These are phyloP conservation scores for Chrysochloris asiatica DNA, from an alignment of 2,113 vertebrate genomes.

Conservation along the genomic window DNA sequence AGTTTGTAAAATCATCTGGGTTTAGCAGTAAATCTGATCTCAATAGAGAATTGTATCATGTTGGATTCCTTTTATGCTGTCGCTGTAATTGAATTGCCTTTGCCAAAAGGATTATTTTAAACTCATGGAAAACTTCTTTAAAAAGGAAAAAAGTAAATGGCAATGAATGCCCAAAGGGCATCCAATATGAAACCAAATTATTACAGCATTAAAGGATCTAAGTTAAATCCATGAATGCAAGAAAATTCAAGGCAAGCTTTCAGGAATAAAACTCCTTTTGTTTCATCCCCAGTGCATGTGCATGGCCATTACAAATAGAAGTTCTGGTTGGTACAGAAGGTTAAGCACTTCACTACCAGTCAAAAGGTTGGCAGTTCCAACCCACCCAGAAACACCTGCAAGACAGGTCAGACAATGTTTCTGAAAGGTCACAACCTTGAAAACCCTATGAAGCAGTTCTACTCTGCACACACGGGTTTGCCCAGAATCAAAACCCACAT, in stretches of 20 bases:
- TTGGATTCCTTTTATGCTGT: slow-evolving; percentile 65
- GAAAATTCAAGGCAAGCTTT: slow-evolving; percentile 73
- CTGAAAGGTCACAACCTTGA: not conserved
- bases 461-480: not conserved
- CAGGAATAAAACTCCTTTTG: slow-evolving; percentile 66
- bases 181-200: slow-evolving; percentile 80
- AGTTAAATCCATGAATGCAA: slow-evolving; percentile 74
- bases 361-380: not conserved
- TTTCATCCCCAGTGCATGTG: slow-evolving; percentile 18
- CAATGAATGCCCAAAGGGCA: slow-evolving; percentile 77
- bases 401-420: not conserved
- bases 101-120: slow-evolving; percentile 79
- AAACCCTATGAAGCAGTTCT: not conserved
- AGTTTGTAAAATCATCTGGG: slow-evolving; percentile 71
- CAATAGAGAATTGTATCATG: slow-evolving; percentile 69
- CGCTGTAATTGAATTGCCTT: slow-evolving; percentile 77
- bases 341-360: not conserved
- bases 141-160: slow-evolving; percentile 69
- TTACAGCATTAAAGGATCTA: slow-evolving; percentile 79
- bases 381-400: not conserved
- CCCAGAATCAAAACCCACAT: not conserved
- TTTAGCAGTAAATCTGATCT: slow-evolving; percentile 74
- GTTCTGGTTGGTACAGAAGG: not conserved
- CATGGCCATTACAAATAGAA: slow-evolving; percentile 15
- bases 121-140: slow-evolving; percentile 73